Evolutionary conservation across 2,888 invertebrate species (phyloP).

Genomic region (Nudaria mundana): DNA sequence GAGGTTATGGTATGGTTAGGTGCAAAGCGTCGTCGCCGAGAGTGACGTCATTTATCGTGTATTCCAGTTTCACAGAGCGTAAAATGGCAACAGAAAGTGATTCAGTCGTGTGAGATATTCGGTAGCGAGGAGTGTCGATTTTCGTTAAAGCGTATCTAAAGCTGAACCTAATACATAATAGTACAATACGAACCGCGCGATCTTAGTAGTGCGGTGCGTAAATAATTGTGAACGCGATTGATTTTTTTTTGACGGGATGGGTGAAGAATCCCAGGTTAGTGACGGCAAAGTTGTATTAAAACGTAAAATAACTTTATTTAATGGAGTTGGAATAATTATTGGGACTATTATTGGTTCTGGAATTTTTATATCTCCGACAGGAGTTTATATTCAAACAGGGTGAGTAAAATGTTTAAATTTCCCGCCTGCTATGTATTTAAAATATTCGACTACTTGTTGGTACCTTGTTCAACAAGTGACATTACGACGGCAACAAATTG

Average conservation of each 20-base stretch:
- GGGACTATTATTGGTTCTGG: slow-evolving; percentile 95
- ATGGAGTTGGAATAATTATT: slow-evolving; percentile 93
- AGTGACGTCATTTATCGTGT: slow-evolving; percentile 50
- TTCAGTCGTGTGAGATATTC: slow-evolving; percentile 62
- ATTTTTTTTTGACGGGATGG: slow-evolving; percentile 75
- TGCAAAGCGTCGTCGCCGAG: slow-evolving; percentile 20
- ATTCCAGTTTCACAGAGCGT: slow-evolving; percentile 60
- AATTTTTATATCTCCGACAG: slow-evolving; percentile 95
- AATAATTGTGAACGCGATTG: slow-evolving; percentile 60
- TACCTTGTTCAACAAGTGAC: too few relatives aligned
- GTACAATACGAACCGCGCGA: slow-evolving; percentile 22
- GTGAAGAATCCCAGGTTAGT: slow-evolving; percentile 66
- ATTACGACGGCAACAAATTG: too few relatives aligned
- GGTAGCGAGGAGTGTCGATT: slow-evolving; percentile 24
- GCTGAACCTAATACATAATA: too few relatives aligned
- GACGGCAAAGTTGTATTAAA: slow-evolving; percentile 85
- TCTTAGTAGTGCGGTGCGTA: slow-evolving; percentile 54
- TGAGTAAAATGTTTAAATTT: slow-evolving; percentile 63
- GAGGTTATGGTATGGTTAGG: background rate
- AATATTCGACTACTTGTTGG: slow-evolving; percentile 22
- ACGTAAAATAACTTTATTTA: slow-evolving; percentile 90
- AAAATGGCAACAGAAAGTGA: slow-evolving; percentile 70
- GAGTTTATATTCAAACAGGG: slow-evolving; percentile 84
- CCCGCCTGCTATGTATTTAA: slow-evolving; percentile 40
- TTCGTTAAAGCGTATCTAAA: slow-evolving; percentile 17